These are phyloP conservation scores for Rhabdomys dilectus DNA, from an alignment of 2,113 vertebrate genomes.

Conservation along the genomic window DNA sequence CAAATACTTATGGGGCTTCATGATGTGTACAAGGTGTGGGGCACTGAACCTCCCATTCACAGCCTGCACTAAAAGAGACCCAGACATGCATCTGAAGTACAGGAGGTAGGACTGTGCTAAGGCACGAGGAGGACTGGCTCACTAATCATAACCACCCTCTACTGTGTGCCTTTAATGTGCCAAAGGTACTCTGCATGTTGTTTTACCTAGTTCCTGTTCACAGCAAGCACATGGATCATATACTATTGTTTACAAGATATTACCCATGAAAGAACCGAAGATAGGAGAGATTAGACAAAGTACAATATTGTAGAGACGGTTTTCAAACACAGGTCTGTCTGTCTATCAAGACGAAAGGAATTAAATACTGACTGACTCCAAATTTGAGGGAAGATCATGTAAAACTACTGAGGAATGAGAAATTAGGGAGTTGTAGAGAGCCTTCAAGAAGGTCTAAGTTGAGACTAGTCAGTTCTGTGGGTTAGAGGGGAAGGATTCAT, in stretches of 20 bases:
- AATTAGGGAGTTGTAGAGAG: background rate
- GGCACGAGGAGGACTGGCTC: background rate
- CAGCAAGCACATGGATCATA: background rate
- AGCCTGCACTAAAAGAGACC: background rate
- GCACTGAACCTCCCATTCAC: background rate
- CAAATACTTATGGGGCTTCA: background rate
- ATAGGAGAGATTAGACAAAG: background rate
- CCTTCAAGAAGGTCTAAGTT: background rate
- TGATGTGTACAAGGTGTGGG: background rate
- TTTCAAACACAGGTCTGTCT: background rate
- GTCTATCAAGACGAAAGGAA: background rate
- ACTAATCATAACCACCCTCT: background rate
- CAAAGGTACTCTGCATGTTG: background rate
- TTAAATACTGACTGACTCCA: background rate
- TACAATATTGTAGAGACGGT: background rate
- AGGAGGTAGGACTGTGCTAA: background rate
- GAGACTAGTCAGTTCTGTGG: background rate
- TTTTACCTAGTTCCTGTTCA: background rate
- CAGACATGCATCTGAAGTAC: background rate
- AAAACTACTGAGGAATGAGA: background rate
- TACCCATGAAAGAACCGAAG: background rate
- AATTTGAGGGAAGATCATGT: background rate
- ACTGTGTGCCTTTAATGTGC: background rate
- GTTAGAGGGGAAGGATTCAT: background rate
- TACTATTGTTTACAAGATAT: background rate